Evolutionary conservation across 2,113 vertebrate species (phyloP).

Genomic region (Pelecanus crispus): DNA sequence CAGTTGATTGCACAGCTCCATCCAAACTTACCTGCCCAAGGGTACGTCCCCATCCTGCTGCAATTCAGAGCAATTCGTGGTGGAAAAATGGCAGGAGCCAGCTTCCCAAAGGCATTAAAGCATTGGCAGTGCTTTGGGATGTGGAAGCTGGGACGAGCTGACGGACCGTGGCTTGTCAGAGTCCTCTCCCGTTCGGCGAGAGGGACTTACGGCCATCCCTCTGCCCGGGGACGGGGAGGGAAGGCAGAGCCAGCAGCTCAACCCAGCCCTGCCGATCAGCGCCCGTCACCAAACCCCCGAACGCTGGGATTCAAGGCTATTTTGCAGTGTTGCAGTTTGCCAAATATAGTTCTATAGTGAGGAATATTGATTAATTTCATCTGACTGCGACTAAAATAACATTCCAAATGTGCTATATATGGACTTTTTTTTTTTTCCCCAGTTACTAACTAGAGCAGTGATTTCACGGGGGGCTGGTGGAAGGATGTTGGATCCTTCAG

Average conservation of each 20-base stretch:
- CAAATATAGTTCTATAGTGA: neutral
- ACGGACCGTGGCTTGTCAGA: neutral
- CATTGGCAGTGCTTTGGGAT: neutral
- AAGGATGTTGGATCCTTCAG: neutral
- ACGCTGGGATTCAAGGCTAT: accelerated
- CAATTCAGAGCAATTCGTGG: neutral
- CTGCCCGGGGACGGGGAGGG: neutral
- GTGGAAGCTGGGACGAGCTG: neutral
- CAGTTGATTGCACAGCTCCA: neutral
- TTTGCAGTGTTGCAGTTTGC: neutral
- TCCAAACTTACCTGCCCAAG: neutral
- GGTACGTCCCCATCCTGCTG: neutral
- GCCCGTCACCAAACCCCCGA: neutral
- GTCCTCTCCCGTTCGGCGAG: neutral
- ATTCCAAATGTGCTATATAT: neutral
- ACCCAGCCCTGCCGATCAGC: accelerated
- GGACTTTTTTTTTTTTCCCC: neutral
- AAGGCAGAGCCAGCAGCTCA: neutral
- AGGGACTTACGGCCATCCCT: accelerated
- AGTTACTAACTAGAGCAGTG: neutral
- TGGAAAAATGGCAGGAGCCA: neutral
- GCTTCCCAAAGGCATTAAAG: accelerated
- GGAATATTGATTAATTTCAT: neutral
- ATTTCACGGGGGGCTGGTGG: neutral
- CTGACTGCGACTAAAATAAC: neutral